Conservation (phyloP, 2,797 vertebrate genomes). For the Peromyscus aztecus region DNA sequence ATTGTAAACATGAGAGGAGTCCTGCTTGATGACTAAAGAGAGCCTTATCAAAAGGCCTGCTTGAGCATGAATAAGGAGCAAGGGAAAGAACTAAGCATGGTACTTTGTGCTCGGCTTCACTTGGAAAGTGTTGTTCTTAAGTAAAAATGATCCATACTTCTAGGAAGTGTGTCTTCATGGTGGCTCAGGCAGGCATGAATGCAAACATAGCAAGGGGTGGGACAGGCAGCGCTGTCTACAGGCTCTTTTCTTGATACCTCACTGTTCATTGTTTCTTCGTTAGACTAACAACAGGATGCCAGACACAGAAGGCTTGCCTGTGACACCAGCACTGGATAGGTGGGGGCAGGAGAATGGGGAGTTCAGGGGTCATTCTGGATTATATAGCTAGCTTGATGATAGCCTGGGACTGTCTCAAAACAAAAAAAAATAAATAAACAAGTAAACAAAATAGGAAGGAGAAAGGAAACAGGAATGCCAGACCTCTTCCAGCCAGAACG, state of each 20-base stretch:
- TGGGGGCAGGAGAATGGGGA: neutral
- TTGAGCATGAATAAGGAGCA: neutral
- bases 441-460: neutral
- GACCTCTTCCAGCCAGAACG: neutral
- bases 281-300: neutral
- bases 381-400: neutral
- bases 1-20: conserved; percentile 41
- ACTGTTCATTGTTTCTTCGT: neutral
- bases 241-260: neutral
- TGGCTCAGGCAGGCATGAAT: neutral
- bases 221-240: neutral
- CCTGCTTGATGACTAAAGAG: neutral
- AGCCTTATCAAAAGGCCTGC: neutral
- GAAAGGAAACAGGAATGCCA: neutral
- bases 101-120: neutral
- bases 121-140: conserved; percentile 33
- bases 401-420: neutral
- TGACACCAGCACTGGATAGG: neutral
- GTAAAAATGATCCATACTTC: conserved; percentile 41
- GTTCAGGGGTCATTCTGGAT: neutral
- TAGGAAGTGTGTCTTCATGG: neutral
- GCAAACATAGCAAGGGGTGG: neutral
- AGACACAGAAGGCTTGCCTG: neutral
- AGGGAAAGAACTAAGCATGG: neutral
- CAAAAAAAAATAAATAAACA: neutral